Evolutionary conservation across 1,140 invertebrate species (phyloP).

Genomic region (Dinoponera quadriceps): DNA sequence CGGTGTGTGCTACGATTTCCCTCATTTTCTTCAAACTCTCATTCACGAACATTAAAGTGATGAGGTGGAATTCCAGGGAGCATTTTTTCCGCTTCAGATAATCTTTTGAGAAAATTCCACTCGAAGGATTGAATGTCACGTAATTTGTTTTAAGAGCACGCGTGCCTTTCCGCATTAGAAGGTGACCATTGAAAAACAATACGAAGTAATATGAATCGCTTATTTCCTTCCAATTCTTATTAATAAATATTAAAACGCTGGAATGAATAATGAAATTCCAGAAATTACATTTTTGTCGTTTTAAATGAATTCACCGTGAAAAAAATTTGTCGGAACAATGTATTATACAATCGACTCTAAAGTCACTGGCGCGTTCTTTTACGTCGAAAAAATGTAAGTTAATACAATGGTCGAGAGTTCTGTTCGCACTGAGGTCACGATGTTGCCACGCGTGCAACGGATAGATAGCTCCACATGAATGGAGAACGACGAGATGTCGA

Average conservation of each 20-base stretch:
- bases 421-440: background rate
- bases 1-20: background rate
- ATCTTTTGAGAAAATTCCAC: background rate
- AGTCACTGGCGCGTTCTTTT: background rate
- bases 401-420: background rate
- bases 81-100: background rate
- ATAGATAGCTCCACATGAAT: slow-evolving; percentile 30
- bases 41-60: background rate
- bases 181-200: too few relatives aligned
- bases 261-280: background rate
- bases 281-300: background rate
- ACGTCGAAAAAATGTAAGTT: background rate
- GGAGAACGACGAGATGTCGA: slow-evolving; percentile 11
- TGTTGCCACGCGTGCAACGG: slow-evolving; percentile 45
- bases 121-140: background rate
- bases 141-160: background rate
- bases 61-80: background rate
- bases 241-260: background rate
- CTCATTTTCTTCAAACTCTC: background rate
- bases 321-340: background rate
- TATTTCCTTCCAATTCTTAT: background rate
- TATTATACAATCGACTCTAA: background rate
- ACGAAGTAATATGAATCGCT: background rate
- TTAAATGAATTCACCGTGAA: background rate
- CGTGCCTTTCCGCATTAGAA: background rate